A percentile compares a stretch with the other conserved stretches of the same genome.
phyloP scores from a whole-genome alignment of 2,797 vertebrate species.

The Ptychadena robeensis region DNA sequence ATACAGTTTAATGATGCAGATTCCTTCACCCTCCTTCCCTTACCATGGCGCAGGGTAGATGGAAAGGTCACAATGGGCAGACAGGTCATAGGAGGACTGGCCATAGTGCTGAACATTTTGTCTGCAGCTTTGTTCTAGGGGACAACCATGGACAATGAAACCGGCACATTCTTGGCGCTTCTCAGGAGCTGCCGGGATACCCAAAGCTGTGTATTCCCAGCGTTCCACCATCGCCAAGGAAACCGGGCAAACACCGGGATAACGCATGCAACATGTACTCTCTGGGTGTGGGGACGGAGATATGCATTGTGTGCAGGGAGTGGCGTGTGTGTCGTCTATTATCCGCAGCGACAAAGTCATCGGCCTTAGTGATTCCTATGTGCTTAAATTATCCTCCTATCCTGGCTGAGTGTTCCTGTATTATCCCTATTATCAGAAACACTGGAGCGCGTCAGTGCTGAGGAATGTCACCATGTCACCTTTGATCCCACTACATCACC shows the following conservation, averaged over 20 bases:
- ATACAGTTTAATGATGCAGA: background rate
- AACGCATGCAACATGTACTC: background rate
- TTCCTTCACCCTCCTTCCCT: background rate
- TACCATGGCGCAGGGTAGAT: background rate
- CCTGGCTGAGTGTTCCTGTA: background rate
- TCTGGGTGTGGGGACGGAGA: background rate
- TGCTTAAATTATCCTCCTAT: conserved; percentile 10
- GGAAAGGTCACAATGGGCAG: background rate
- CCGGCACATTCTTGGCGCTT: conserved; percentile 31
- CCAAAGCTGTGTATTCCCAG: conserved; percentile 4
- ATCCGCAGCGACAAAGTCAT: background rate
- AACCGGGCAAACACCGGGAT: background rate
- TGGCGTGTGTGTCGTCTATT: background rate
- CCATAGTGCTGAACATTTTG: conserved; percentile 29
- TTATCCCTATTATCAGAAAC: background rate
- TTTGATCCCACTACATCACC: no score
- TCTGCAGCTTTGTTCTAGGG: conserved; percentile 10
- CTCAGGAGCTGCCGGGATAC: conserved; percentile 47
- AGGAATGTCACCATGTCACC: background rate
- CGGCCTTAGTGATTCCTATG: background rate
- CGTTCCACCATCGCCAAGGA: conserved; percentile 18
- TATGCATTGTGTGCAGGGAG: conserved; percentile 1
- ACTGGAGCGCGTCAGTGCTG: background rate
- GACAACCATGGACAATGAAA: conserved; percentile 1
- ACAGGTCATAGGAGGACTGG: background rate